Evolutionary conservation across 2,888 invertebrate genomes (phyloP).

Genomic region (Apodemia duryi): DNA sequence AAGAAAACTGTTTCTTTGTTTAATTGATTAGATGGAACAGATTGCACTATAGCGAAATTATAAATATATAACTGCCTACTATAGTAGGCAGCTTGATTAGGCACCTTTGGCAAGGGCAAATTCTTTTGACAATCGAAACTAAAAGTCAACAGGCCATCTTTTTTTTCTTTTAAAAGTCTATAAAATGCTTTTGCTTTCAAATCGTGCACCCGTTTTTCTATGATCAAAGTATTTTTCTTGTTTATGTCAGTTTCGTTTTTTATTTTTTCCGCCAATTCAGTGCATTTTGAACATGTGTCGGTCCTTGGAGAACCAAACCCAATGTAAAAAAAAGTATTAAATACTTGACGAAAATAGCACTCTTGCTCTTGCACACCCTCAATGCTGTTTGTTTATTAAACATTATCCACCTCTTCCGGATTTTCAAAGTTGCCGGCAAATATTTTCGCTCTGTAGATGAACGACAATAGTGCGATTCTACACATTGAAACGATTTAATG

Average conservation of each 20-base stretch:
- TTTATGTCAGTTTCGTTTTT: slow-evolving; percentile 31
- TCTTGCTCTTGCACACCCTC: neutral
- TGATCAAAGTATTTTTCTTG: slow-evolving; percentile 29
- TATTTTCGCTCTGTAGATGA: slow-evolving; percentile 3
- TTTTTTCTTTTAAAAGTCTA: slow-evolving; percentile 31
- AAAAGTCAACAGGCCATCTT: slow-evolving; percentile 27
- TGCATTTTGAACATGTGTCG: slow-evolving; percentile 26
- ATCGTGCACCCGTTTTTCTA: slow-evolving; percentile 32
- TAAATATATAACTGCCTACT: slow-evolving; percentile 34
- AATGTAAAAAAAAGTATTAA: slow-evolving; percentile 27
- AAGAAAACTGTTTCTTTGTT: slow-evolving; percentile 30
- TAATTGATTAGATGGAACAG: slow-evolving; percentile 28
- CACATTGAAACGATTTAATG: neutral
- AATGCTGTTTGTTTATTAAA: neutral
- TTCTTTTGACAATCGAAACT: slow-evolving; percentile 28
- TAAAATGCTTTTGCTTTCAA: slow-evolving; percentile 35
- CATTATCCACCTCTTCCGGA: slow-evolving; percentile 16
- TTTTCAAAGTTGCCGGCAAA: neutral
- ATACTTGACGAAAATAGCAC: slow-evolving; percentile 22
- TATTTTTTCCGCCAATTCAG: slow-evolving; percentile 30
- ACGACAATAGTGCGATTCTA: slow-evolving; percentile 7
- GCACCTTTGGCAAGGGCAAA: slow-evolving; percentile 29
- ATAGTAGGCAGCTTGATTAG: slow-evolving; percentile 35
- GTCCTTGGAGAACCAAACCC: slow-evolving; percentile 29
- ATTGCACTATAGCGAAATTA: slow-evolving; percentile 33